phyloP scores from a whole-genome alignment of 2,113 vertebrate species.

The Crocuta crocuta region DNA sequence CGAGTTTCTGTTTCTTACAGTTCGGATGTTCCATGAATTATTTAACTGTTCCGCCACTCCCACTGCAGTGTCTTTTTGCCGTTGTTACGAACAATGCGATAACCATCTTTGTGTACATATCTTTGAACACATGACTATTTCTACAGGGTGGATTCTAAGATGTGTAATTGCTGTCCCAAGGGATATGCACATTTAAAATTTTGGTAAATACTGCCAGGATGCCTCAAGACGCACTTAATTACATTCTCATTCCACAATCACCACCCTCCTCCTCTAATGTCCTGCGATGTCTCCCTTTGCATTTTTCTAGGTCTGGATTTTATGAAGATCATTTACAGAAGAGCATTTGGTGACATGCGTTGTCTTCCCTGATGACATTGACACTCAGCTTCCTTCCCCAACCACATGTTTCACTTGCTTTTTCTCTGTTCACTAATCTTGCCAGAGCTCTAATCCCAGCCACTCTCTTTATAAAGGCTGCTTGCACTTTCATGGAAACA shows the following conservation, averaged over 20 bases:
- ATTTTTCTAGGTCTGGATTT: not conserved
- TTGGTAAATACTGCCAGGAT: not conserved
- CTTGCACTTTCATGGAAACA: not conserved
- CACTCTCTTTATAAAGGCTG: not conserved
- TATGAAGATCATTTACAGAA: not conserved
- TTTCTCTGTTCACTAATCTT: too few relatives aligned
- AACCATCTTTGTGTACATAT: not conserved
- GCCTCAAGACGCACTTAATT: not conserved
- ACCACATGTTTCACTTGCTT: not conserved
- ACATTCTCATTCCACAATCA: not conserved
- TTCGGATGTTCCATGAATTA: not conserved
- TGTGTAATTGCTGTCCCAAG: not conserved
- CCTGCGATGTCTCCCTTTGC: not conserved
- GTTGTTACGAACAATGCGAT: not conserved
- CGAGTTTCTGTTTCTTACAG: not conserved
- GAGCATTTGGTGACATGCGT: not conserved
- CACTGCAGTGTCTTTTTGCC: not conserved
- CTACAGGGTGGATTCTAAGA: not conserved
- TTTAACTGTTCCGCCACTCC: not conserved
- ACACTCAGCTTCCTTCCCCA: not conserved
- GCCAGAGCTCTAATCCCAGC: not conserved
- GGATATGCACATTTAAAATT: not conserved
- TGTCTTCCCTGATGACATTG: not conserved
- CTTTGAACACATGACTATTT: not conserved
- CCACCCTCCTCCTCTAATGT: not conserved